Conservation (phyloP, 2,113 vertebrate species). For the Rostratula benghalensis region DNA sequence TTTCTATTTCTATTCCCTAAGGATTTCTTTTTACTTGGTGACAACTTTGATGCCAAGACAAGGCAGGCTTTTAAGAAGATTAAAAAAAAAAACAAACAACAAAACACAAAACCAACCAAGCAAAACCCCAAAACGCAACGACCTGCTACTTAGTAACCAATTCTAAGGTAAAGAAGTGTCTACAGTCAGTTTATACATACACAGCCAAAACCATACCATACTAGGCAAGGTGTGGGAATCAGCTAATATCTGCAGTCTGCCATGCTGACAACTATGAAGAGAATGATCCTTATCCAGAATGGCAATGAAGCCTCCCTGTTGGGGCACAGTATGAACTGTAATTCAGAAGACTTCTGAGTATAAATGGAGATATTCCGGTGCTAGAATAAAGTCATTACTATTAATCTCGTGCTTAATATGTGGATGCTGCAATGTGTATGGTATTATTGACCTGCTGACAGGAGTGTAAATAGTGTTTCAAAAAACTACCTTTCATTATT, state of each 20-base stretch:
- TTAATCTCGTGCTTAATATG: not conserved
- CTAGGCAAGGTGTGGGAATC: not conserved
- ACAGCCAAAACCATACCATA: not conserved
- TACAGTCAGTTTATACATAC: not conserved
- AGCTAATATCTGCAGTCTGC: not conserved
- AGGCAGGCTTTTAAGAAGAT: accelerated
- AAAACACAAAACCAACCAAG: not conserved
- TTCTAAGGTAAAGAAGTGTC: not conserved
- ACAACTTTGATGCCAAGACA: not conserved
- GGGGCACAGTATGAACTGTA: not conserved
- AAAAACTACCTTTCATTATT: not conserved
- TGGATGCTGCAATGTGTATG: not conserved
- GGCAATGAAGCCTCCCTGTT: not conserved
- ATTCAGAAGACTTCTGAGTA: not conserved
- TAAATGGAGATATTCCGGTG: not conserved
- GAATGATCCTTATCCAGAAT: not conserved
- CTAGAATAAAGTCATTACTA: not conserved
- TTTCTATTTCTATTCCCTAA: not conserved
- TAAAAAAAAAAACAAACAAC: not conserved
- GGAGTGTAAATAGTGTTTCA: not conserved
- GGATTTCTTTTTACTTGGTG: not conserved
- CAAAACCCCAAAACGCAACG: not conserved
- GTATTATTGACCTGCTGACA: not conserved
- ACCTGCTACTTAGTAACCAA: not conserved
- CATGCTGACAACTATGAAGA: not conserved